Evolutionary conservation across 2,113 vertebrate genomes (phyloP), one percentile per base, ranked within the genome.

Genomic region (Caloenas nicobarica): DNA sequence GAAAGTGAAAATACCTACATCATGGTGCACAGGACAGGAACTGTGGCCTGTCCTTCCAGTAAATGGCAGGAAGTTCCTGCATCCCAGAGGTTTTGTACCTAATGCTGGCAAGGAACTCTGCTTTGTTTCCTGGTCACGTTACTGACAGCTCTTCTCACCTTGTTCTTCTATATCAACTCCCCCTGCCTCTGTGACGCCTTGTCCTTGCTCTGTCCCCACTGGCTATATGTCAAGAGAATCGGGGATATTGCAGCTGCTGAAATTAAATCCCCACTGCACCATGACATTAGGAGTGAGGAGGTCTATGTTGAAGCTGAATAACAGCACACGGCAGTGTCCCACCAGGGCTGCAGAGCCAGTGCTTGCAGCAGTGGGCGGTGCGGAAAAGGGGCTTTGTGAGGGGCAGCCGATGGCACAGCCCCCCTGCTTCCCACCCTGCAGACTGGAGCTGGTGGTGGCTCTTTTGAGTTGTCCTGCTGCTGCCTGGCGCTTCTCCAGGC

Each of bases 181-280:
- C 29, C 26, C 5, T 1, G 1, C n/a, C 28, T 25, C 42, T 0
- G 1, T 50, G 40, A 38, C 16, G 31, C 14, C 7, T 21, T 84
- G 26, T 81, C 36, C n/a, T 79, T 28, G 16, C n/a, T 68, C n/a
- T 78, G 16, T 72, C 33, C 21, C 23, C 7, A 2, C 34, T 71
- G 57, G 26, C 9, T 31, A 72, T 68, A 51, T 44, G 42, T 34
- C 21, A 48, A n/a, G 62, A 82, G 58, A 48, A 82, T 7, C 13
- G 60, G 44, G 13, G 33, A 34, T 61, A 16, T 38, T 6, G 13
- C 50, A 93, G 61, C 34, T 86, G n/a, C 74, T 42, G 65, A 70
- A 26, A 46, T 18, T 48, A 38, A 9, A 44, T 38, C 31, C 25
- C n/a, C 56, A 31, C 19, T 4, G 3, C 3, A 1, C 31, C 46